Evolutionary conservation across 2,113 vertebrate genomes (phyloP), one percentile per base, ranked within the genome.

Genomic region (Collichthys lucidus): DNA sequence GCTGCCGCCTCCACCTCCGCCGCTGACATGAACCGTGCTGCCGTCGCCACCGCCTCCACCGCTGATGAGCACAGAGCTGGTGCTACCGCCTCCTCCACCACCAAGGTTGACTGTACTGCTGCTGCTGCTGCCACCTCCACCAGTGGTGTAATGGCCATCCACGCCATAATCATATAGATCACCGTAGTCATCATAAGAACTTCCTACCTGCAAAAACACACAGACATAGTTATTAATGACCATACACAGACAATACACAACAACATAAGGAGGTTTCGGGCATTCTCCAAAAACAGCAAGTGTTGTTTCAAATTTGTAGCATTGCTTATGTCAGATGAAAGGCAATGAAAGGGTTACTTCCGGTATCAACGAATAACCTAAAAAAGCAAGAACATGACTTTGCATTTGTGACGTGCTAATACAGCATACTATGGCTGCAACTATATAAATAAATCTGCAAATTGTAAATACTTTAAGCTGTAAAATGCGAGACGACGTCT

Each of bases 141-240:
- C 93, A 16, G n/a, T 79, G 80, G 17, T 81, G 60, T 82, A 75
- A 59, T 88, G 71, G 22, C 47, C 74, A 10, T 92, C 93, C 15
- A 81, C 81, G 2, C 56, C 84, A 44, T 93, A 95, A 4, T 92
- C 91, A 8, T 93, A 93, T 20, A 15, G 84, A 0, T 89, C 83
- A 0, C 20, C 52, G 2, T 94, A 95, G 49, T 91, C 86, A 24
- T 90, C 92, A 7, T 93, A 92, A 76, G 87, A 76, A 26, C 9
- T 19, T 55, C 26, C 86, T 4, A 20, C 88, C 93, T 94, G 55
- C 53, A 24, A 71, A 82, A 56, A 70, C 12, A 60, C 8, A 71
- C 11, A 31, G 5, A 46, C 12, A 46, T 46, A n/a, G n/a, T n/a
- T 49, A 29, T 4, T 11, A 11, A 47, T 31, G 7, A 50, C 11